phyloP scores from a whole-genome alignment of 2,888 invertebrate genomes.

The Osmoderma eremita region DNA sequence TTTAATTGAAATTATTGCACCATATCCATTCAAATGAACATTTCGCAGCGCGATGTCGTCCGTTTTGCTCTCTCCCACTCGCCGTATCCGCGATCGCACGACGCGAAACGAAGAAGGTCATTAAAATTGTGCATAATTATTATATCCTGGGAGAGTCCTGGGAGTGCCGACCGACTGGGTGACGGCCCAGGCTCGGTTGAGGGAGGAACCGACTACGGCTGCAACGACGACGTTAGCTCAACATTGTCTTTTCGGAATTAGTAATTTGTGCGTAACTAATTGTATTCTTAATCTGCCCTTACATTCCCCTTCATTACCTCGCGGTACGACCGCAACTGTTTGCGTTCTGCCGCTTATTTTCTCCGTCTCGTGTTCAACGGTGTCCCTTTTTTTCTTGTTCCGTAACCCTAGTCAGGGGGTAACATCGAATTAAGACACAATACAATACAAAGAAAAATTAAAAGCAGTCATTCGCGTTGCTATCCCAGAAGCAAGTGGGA shows the following conservation, averaged over 20 bases:
- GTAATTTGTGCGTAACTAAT: conserved; percentile 64
- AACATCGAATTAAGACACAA: too few species aligned
- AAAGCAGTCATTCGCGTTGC: too few species aligned
- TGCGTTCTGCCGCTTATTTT: conserved; percentile 13
- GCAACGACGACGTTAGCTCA: conserved; percentile 41
- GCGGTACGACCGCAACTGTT: conserved; percentile 34
- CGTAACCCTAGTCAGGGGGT: too few species aligned
- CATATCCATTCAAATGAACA: conserved; percentile 61
- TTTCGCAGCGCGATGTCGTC: conserved; percentile 24
- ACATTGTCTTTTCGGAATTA: conserved; percentile 62
- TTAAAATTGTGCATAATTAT: conserved; percentile 65
- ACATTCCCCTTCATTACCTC: conserved; percentile 56
- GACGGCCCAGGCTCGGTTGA: not conserved
- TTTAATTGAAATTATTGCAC: conserved; percentile 66
- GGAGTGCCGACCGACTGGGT: too few species aligned
- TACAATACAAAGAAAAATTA: too few species aligned
- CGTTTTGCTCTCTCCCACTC: not conserved
- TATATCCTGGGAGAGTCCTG: conserved; percentile 55
- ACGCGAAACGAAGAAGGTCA: conserved; percentile 52
- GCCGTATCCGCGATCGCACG: not conserved
- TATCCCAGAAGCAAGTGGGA: too few species aligned
- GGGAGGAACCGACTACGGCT: not conserved
- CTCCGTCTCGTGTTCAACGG: not conserved
- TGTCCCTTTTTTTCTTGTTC: too few species aligned
- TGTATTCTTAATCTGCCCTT: conserved; percentile 61